Evolutionary conservation across 2,113 vertebrate species (phyloP).

Genomic region (Sorex araneus): DNA sequence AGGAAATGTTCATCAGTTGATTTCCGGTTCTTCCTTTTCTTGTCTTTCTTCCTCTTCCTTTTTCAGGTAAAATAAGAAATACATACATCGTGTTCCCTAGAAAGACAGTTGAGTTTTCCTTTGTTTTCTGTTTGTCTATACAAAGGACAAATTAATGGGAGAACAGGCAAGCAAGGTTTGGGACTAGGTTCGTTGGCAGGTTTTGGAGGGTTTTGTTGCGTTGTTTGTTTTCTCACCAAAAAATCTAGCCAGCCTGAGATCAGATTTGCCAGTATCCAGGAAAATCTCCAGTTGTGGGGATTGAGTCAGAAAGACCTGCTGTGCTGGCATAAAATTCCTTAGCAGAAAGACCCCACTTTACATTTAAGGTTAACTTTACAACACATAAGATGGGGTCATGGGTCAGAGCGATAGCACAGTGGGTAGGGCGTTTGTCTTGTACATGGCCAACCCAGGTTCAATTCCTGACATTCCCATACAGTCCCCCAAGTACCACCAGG

Average conservation of each 20-base stretch:
- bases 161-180: not conserved
- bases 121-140: not conserved
- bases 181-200: not conserved
- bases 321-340: no score
- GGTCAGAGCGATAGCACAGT: not conserved
- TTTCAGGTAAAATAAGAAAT: conserved; percentile 52
- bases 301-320: no score
- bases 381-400: not conserved
- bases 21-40: conserved; percentile 34
- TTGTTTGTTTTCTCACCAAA: not conserved
- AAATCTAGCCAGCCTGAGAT: not conserved
- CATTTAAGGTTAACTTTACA: not conserved
- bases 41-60: conserved; percentile 36
- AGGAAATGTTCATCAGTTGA: conserved; percentile 34
- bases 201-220: not conserved
- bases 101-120: not conserved
- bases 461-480: no score
- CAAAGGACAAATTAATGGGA: not conserved
- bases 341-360: not conserved
- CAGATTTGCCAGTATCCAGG: not conserved
- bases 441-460: no score
- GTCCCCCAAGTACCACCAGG: no score
- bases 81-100: not conserved
- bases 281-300: conserved; percentile 27
- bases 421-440: no score